Evolutionary conservation across 2,888 invertebrate species (phyloP), one percentile per base, ranked within the genome.

Genomic region (Athrips mouffetella): DNA sequence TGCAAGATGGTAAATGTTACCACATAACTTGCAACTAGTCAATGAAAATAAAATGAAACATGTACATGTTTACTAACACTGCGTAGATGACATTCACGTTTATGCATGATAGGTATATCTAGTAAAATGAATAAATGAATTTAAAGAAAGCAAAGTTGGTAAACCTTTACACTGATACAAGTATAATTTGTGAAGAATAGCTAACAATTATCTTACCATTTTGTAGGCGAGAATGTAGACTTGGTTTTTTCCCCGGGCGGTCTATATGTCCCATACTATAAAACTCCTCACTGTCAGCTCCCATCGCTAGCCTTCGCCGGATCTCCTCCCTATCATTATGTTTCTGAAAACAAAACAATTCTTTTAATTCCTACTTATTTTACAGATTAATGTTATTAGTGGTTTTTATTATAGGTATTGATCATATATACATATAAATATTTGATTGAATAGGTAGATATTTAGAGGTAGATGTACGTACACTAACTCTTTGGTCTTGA

Each of bases 291-390:
- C 90, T 89, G 63, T 95, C 94, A 45, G 92, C 91, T 11, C 94
- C 96, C 94, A 95, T 94, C 0, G 97, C 97, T 73, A 98, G 86
- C 52, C 96, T 90, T 63, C 94, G 91, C 53, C 97, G 91, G 62
- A 98, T 97, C 83, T 97, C 97, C 81, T 98, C 97, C 48, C 97
- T 90, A 74, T 97, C 97, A 91, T 95, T 96, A 68, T 94, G 92
- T 80, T 96, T 93, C 94, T 96, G 90, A 50, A 91, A 90, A 57
- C 29, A 47, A 51, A 49, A 40, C 6, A 31, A 30, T 21, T 37
- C 1, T 15, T 27, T 2, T 2, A 31, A 15, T 11, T n/a, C n/a
- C n/a, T n/a, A n/a, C n/a, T n/a, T n/a, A n/a, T n/a, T n/a, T n/a
- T n/a, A n/a, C n/a, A n/a, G n/a, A n/a, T n/a, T n/a, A n/a, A n/a